Percentiles rank a stretch among this genome's conserved stretches.
phyloP scores from a whole-genome alignment of 2,888 invertebrate genomes.

The Glaucopsyche alexis region DNA sequence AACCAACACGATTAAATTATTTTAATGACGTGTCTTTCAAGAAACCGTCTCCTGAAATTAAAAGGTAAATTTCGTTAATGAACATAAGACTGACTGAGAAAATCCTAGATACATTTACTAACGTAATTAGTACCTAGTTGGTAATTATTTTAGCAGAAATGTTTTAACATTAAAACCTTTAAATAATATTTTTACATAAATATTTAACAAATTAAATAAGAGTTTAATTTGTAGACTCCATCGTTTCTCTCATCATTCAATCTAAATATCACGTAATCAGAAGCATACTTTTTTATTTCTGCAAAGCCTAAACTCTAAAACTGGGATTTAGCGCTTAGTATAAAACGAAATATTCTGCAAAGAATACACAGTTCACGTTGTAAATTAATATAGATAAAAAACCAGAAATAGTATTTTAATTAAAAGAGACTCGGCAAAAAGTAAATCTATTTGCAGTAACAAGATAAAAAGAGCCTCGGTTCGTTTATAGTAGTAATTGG shows the following conservation, averaged over 20 bases:
- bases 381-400: conserved; percentile 14
- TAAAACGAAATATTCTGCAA: not conserved
- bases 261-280: not conserved
- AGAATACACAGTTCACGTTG: not conserved
- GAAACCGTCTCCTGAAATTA: conserved; percentile 17
- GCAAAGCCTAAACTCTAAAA: not conserved
- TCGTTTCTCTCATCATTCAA: too few relatives aligned
- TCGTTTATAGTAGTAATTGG: conserved; percentile 39
- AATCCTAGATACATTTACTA: conserved; percentile 11
- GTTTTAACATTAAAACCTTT: not conserved
- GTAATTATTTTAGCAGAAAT: not conserved
- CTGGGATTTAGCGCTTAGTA: not conserved
- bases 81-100: not conserved
- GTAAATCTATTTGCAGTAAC: conserved; percentile 23
- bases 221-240: too few relatives aligned
- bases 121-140: conserved; percentile 15
- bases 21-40: conserved; percentile 22
- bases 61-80: conserved; percentile 11
- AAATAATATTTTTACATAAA: not conserved
- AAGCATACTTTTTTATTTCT: not conserved
- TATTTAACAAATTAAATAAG: not conserved
- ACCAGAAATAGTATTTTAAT: conserved; percentile 11
- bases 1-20: conserved; percentile 26
- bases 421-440: conserved; percentile 8
- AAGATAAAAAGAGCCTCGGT: conserved; percentile 25